These are phyloP conservation scores for Sardina pilchardus DNA, from an alignment of 2,113 vertebrate genomes.

Conservation along the genomic window DNA sequence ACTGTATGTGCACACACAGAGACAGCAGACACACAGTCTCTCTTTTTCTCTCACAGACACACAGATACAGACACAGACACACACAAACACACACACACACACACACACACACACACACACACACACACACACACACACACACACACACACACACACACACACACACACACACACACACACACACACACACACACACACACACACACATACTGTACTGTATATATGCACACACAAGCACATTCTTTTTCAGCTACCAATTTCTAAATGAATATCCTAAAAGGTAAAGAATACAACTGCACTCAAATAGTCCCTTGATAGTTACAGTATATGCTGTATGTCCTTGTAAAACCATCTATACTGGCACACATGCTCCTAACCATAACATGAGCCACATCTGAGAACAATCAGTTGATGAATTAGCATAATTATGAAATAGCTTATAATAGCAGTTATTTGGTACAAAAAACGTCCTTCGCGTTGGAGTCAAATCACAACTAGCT, in stretches of 20 bases:
- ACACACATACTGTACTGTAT: too few species aligned
- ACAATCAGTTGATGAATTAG: constrained; percentile 11
- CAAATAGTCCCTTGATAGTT: too few species aligned
- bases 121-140: not conserved
- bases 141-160: not conserved
- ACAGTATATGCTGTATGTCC: too few species aligned
- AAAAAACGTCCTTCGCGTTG: not conserved
- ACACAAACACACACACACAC: not conserved
- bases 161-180: not conserved
- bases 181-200: not conserved
- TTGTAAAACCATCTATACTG: not conserved
- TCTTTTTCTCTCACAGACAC: not conserved
- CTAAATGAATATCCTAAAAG: too few species aligned
- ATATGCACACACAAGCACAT: too few species aligned
- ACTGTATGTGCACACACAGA: not conserved
- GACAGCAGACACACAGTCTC: not conserved
- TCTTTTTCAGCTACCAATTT: too few species aligned
- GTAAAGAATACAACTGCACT: too few species aligned
- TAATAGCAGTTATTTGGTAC: not conserved
- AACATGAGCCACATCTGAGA: not conserved
- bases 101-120: not conserved
- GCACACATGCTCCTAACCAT: not conserved
- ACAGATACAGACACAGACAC: not conserved
- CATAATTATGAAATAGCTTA: constrained; percentile 5
- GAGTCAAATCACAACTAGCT: not conserved